Percentiles rank a stretch among this genome's conserved stretches.
These are phyloP conservation scores for Panthera tigris DNA, from an alignment of 2,113 vertebrate species.

Conservation along the genomic window DNA sequence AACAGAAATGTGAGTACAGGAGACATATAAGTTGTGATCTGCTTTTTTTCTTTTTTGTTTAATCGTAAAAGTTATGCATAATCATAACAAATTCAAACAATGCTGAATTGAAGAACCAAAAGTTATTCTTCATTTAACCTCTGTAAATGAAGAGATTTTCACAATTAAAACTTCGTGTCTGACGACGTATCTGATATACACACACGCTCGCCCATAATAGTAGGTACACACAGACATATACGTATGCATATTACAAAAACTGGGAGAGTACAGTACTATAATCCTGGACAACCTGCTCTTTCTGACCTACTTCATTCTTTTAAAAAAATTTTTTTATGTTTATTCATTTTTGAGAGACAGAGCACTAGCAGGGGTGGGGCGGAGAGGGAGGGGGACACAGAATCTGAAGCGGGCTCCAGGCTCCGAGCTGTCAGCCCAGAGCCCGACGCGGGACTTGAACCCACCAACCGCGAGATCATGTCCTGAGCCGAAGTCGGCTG, in stretches of 20 bases:
- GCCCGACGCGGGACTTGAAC: no score
- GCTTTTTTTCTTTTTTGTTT: background rate
- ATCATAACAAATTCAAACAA: background rate
- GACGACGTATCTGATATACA: no score
- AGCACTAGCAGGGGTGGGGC: no score
- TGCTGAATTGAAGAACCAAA: background rate
- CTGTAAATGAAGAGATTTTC: background rate
- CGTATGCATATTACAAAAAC: background rate
- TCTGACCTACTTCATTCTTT: background rate
- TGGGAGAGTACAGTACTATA: background rate
- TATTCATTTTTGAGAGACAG: no score
- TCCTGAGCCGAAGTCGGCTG: no score
- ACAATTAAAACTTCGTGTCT: background rate
- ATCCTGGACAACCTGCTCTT: background rate
- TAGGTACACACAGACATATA: background rate
- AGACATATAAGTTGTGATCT: background rate
- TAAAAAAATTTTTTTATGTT: background rate
- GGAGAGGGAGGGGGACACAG: no score
- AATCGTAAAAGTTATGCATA: background rate
- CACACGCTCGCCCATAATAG: no score
- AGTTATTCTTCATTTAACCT: background rate
- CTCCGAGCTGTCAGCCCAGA: no score
- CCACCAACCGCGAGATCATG: no score
- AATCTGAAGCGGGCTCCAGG: no score
- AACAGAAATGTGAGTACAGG: background rate